Evolutionary conservation across 2,888 invertebrate genomes (phyloP).

Genomic region (Stictocephala bisonia): DNA sequence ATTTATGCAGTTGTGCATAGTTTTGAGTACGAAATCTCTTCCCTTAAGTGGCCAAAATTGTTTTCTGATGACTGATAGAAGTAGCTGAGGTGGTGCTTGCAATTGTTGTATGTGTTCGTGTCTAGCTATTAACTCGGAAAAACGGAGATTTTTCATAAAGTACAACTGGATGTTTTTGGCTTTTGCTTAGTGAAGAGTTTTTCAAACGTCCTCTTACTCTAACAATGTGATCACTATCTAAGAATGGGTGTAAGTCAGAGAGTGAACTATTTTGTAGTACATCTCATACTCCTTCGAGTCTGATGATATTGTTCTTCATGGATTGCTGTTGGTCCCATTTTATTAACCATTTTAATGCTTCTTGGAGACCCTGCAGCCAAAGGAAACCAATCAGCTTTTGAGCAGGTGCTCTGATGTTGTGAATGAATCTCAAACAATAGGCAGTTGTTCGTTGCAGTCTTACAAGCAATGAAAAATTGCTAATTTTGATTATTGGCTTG

Average conservation of each 20-base stretch:
- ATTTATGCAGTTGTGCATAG: too few species aligned
- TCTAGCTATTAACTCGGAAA: neutral
- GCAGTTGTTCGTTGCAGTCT: neutral
- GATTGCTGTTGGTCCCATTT: too few species aligned
- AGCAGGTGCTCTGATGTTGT: neutral
- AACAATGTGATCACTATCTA: neutral
- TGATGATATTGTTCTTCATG: too few species aligned
- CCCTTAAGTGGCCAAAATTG: too few species aligned
- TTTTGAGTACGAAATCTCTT: too few species aligned
- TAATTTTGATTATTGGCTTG: neutral
- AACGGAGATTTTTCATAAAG: too few species aligned
- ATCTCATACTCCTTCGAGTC: too few species aligned
- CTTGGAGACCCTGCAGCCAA: too few species aligned
- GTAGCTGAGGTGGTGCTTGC: neutral
- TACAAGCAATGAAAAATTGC: neutral
- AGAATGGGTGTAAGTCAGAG: conserved; percentile 22
- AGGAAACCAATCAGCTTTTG: too few species aligned
- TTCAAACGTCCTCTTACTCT: conserved; percentile 44
- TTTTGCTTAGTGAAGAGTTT: neutral
- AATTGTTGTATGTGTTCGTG: neutral
- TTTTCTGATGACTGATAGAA: too few species aligned
- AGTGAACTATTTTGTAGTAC: too few species aligned
- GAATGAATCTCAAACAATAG: neutral
- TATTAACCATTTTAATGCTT: too few species aligned
- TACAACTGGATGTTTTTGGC: conserved; percentile 16